Evolutionary conservation across 92 coral and sea anemone genomes (phyloP), one percentile per base, ranked within the genome.

Genomic region (Heteractis magnifica): DNA sequence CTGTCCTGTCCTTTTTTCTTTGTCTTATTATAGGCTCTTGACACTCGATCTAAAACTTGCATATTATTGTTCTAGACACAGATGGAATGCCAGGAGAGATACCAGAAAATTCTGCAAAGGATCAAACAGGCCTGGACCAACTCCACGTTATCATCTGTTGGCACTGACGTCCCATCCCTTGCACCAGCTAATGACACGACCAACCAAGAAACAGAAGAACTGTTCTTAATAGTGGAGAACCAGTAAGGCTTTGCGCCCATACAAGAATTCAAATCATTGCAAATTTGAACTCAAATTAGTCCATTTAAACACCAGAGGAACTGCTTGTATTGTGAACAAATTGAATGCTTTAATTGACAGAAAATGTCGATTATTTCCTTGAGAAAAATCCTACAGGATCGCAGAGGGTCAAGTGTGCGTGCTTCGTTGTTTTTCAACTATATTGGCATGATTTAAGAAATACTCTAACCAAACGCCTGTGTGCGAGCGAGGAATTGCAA

Each of bases 61-160:
- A 41, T 41, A 0, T 72, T 68, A 4, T 65, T 49, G 8, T 83
- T 56, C 5, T 71, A 93, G 97, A 51, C 89, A 60, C 97, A 93
- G 73, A 84, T 48, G 13, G 70, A 93, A 59, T 93, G 92, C 72
- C 86, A 81, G 18, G 62, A 83, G 71, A 82, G 74, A 78, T 91
- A 90, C 71, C 60, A 89, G 49, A 64, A 11, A 9, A 84, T 85
- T 13, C 84, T 89, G 56, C 62, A 77, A 72, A 86, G 76, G 83
- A 71, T 89, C 15, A 73, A 80, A 19, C 79, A 79, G 20, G 71
- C 83, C 8, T 80, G 84, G 56, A 10, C 83, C 11, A 51, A 86
- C 0, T 8, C 88, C 16, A 64, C 73, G 34, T 62, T 81, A 10
- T 78, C 78, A 34, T 52, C 91, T 10, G 79, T 79, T 51, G 86